Conservation (phyloP, 2,113 vertebrate species). For the Columba livia region DNA sequence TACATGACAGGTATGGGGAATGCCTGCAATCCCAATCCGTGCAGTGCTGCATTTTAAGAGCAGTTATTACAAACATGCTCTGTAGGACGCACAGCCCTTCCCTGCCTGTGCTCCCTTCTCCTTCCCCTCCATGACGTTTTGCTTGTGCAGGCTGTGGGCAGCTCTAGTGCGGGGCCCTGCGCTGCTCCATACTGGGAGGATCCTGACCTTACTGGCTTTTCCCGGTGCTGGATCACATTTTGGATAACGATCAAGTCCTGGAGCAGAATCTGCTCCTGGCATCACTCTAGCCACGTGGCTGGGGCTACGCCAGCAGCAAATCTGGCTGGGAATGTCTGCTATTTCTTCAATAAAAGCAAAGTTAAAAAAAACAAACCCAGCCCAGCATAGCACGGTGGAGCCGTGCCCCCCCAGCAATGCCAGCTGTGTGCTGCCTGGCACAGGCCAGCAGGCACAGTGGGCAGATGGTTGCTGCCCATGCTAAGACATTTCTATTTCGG, state of each 20-base stretch:
- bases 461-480: slow-evolving; percentile 6
- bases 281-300: neutral
- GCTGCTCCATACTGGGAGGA: neutral
- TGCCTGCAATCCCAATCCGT: neutral
- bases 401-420: neutral
- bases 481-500: neutral
- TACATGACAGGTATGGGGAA: neutral
- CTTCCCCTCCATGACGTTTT: neutral
- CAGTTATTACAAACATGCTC: neutral
- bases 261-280: neutral
- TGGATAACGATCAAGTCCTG: neutral
- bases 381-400: accelerated
- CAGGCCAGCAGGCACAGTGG: neutral
- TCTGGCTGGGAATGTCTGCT: neutral
- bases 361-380: neutral
- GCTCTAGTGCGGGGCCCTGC: neutral
- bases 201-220: neutral
- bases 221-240: neutral
- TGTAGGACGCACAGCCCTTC: neutral
- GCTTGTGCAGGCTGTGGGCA: neutral
- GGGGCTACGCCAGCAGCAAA: neutral
- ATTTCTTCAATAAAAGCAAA: neutral
- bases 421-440: neutral
- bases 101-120: neutral
- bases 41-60: neutral